Percentiles rank a stretch among this genome's conserved stretches.
Evolutionary conservation across 64 coral and sea anemone species (phyloP).

Genomic region (Cladopsammia gracilis): DNA sequence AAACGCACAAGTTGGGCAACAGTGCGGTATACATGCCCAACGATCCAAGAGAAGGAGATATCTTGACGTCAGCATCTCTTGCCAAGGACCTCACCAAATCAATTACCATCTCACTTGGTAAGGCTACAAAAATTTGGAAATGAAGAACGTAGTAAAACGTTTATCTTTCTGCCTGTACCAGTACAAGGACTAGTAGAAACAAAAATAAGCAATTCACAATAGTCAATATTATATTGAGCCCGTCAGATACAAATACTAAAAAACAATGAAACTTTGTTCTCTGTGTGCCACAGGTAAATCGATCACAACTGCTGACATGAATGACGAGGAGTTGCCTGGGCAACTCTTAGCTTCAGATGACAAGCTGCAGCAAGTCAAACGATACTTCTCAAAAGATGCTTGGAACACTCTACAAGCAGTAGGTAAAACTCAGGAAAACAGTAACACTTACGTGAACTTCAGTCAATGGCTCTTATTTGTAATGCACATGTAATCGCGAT

Average conservation of each 20-base stretch:
- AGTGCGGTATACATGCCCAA: slow-evolving; percentile 41
- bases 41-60: slow-evolving; percentile 60
- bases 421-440: no score
- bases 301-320: slow-evolving; percentile 1
- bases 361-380: neutral
- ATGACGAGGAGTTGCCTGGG: slow-evolving; percentile 1
- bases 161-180: no score
- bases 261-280: neutral
- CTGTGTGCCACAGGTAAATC: neutral
- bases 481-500: no score
- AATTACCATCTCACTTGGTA: neutral
- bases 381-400: neutral
- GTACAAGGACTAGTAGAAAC: no score
- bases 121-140: neutral
- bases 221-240: neutral
- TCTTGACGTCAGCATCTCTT: slow-evolving; percentile 1
- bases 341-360: neutral
- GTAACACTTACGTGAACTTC: no score
- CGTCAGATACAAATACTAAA: no score
- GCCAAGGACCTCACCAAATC: neutral
- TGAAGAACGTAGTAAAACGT: neutral
- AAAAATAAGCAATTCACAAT: no score
- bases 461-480: no score
- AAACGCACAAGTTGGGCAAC: slow-evolving; percentile 20
- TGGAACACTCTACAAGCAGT: neutral